phyloP scores from a whole-genome alignment of 2,797 vertebrate species.

The Acipenser ruthenus region DNA sequence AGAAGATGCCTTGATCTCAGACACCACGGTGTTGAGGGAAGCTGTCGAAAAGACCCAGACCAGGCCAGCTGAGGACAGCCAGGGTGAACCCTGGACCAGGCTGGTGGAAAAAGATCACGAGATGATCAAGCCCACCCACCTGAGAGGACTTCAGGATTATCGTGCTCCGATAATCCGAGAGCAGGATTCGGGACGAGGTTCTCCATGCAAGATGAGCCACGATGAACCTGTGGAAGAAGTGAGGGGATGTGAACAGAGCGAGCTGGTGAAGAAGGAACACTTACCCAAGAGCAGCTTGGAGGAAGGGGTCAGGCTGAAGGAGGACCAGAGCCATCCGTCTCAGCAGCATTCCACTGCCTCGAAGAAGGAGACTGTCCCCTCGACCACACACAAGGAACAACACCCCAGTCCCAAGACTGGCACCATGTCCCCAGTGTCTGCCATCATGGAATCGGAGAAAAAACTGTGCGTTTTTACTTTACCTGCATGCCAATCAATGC shows the following conservation, averaged over 20 bases:
- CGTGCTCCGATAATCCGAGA: slow-evolving; percentile 39
- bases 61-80: slow-evolving; percentile 37
- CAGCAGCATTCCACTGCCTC: not conserved
- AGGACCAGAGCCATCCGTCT: slow-evolving; percentile 6
- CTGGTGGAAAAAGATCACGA: slow-evolving; percentile 26
- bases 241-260: slow-evolving; percentile 20
- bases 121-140: slow-evolving; percentile 33
- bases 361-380: not conserved
- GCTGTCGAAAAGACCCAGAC: slow-evolving; percentile 37
- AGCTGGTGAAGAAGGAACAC: slow-evolving; percentile 21
- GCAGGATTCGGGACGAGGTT: slow-evolving; percentile 39
- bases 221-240: not conserved
- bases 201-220: too few species aligned
- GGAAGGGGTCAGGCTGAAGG: slow-evolving; percentile 26
- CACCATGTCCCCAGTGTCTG: slow-evolving; percentile 36
- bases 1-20: slow-evolving; percentile 47
- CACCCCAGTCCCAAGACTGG: slow-evolving; percentile 25
- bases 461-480: slow-evolving; percentile 46
- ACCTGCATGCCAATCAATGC: not conserved
- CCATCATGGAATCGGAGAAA: slow-evolving; percentile 43
- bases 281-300: slow-evolving; percentile 25
- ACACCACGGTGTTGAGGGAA: slow-evolving; percentile 14
- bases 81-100: slow-evolving; percentile 28
- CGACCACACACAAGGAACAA: not conserved
- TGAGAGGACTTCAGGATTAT: slow-evolving; percentile 35